Conservation (phyloP, 2,797 vertebrate species). For the Potorous gilbertii region DNA sequence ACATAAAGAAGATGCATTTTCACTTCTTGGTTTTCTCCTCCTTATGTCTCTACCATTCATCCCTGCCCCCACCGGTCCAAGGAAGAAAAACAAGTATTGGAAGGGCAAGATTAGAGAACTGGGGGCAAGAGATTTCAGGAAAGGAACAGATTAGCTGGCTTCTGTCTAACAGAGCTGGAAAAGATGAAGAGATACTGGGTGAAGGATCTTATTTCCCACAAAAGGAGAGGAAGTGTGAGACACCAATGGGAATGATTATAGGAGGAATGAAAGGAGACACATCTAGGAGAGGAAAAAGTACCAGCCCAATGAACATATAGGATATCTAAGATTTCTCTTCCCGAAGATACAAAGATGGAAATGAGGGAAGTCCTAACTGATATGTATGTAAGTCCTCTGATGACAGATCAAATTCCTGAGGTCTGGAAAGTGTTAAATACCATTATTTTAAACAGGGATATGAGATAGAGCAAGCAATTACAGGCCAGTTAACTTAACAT, state of each 20-base stretch:
- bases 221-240: constrained; percentile 40
- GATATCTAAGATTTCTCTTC: not conserved
- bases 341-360: constrained; percentile 18
- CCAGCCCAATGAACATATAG: not conserved
- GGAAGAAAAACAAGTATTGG: constrained; percentile 42
- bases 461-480: constrained; percentile 65
- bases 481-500: constrained; percentile 74
- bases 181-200: constrained; percentile 49
- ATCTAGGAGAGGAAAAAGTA: constrained; percentile 57
- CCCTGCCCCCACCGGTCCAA: constrained; percentile 9
- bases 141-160: constrained; percentile 53
- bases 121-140: constrained; percentile 52
- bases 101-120: constrained; percentile 10
- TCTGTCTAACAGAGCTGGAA: constrained; percentile 61
- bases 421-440: constrained; percentile 72
- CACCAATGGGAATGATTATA: constrained; percentile 51
- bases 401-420: constrained; percentile 66
- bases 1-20: constrained; percentile 41
- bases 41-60: constrained; percentile 8
- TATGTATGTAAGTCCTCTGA: constrained; percentile 60
- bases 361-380: constrained; percentile 54
- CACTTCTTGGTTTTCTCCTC: not conserved
- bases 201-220: constrained; percentile 50
- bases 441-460: constrained; percentile 65
- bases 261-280: constrained; percentile 36